These are phyloP conservation scores for Omphaloscelis lunosa DNA, from an alignment of 2,888 invertebrate species.

Conservation along the genomic window DNA sequence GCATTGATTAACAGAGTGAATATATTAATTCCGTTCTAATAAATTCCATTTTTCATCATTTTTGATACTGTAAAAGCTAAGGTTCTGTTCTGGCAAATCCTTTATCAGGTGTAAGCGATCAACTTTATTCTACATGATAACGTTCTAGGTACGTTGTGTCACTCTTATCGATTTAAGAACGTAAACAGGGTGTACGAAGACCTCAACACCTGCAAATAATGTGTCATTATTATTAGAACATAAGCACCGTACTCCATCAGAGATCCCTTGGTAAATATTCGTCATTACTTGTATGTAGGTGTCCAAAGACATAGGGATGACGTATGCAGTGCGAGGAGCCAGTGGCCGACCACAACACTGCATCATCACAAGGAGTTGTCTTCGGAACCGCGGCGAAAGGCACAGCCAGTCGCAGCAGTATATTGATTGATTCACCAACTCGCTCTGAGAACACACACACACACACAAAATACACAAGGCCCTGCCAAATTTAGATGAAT, in stretches of 20 bases:
- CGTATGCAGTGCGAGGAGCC: conserved; percentile 77
- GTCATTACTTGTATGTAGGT: conserved; percentile 80
- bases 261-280: not conserved
- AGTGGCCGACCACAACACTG: conserved; percentile 75
- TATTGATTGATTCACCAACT: conserved; percentile 78
- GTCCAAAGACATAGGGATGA: conserved; percentile 84
- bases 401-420: conserved; percentile 79
- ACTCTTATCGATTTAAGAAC: conserved; percentile 77
- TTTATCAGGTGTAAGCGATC: not conserved
- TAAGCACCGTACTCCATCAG: not conserved
- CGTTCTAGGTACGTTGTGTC: too few species aligned
- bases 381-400: conserved; percentile 78
- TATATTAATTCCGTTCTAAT: not conserved
- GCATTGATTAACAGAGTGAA: not conserved
- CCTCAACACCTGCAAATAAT: conserved; percentile 81
- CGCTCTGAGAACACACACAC: conserved; percentile 75
- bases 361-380: conserved; percentile 80
- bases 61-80: not conserved
- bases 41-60: not conserved
- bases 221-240: conserved; percentile 2
- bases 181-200: conserved; percentile 85
- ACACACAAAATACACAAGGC: conserved; percentile 10
- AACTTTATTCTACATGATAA: not conserved
- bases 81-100: not conserved
- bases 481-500: conserved; percentile 48